A percentile compares a stretch with the other conserved stretches of the same genome.
phyloP scores from a whole-genome alignment of 2,797 vertebrate genomes.

The Mico argentatus region DNA sequence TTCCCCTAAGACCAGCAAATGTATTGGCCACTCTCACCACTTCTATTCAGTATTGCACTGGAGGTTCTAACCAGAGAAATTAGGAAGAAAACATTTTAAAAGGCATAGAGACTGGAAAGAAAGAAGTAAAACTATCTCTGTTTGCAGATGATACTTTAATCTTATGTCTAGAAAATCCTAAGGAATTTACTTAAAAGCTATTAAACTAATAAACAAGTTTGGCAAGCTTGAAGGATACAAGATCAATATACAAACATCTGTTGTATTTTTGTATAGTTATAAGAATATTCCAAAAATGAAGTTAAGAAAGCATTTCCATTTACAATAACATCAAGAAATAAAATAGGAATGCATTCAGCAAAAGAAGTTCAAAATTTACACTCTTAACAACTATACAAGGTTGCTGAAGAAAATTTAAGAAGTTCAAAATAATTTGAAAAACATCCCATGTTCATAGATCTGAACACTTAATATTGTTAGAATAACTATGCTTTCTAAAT shows the following conservation, averaged over 20 bases:
- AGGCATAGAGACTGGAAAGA: background rate
- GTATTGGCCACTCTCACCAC: background rate
- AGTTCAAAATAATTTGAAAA: background rate
- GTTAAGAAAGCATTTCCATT: background rate
- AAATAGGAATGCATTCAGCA: background rate
- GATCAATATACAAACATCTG: background rate
- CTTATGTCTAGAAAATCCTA: background rate
- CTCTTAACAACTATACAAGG: background rate
- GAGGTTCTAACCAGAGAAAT: background rate
- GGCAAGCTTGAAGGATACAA: background rate
- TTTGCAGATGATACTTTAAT: background rate
- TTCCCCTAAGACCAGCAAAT: background rate
- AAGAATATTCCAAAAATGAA: background rate
- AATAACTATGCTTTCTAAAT: background rate
- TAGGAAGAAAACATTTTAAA: background rate
- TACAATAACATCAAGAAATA: background rate
- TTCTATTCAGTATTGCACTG: background rate
- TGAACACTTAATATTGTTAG: background rate
- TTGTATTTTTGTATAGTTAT: background rate
- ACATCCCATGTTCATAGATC: background rate
- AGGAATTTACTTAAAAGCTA: background rate
- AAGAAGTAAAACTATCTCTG: background rate
- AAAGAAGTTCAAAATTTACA: background rate
- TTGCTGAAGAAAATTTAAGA: background rate
- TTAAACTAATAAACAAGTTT: background rate